A percentile compares a stretch with the other conserved stretches of the same genome.
Conservation (phyloP, 1,140 invertebrate species). For the Orchestia grillus region DNA sequence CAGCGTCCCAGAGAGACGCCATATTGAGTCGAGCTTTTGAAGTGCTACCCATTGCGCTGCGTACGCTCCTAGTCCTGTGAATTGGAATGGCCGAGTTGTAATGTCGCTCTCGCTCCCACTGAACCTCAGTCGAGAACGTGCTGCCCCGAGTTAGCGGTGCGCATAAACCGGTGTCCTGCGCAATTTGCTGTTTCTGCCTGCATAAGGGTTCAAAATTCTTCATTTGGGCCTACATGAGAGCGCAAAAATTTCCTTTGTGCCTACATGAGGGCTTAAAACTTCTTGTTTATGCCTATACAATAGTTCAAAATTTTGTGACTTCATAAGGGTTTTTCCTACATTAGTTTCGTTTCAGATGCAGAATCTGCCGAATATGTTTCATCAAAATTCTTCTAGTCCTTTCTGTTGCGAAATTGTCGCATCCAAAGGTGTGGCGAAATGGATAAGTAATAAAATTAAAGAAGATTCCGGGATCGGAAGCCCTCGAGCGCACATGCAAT, state of each 20-base stretch:
- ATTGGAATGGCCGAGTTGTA: background rate
- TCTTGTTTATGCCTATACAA: background rate
- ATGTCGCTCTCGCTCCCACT: background rate
- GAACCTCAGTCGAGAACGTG: background rate
- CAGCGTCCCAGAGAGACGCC: slow-evolving; percentile 3
- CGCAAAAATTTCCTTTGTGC: no score
- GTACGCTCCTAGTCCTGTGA: background rate
- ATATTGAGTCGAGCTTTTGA: background rate
- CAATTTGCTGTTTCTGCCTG: background rate
- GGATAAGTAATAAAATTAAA: no score
- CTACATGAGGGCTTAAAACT: no score
- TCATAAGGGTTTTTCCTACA: background rate
- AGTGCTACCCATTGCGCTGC: background rate
- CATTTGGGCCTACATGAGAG: background rate
- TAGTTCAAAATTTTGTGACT: no score
- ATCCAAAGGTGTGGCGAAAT: no score
- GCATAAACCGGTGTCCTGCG: background rate
- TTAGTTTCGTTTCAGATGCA: background rate
- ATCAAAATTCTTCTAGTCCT: background rate
- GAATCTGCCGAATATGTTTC: background rate
- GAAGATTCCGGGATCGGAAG: background rate
- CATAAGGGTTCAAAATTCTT: no score
- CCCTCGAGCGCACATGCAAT: background rate
- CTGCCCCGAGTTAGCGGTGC: background rate
- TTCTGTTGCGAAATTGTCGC: background rate